Percentiles rank a stretch among this genome's conserved stretches.
phyloP scores from a whole-genome alignment of 2,888 invertebrate species.

The Latheticus oryzae region DNA sequence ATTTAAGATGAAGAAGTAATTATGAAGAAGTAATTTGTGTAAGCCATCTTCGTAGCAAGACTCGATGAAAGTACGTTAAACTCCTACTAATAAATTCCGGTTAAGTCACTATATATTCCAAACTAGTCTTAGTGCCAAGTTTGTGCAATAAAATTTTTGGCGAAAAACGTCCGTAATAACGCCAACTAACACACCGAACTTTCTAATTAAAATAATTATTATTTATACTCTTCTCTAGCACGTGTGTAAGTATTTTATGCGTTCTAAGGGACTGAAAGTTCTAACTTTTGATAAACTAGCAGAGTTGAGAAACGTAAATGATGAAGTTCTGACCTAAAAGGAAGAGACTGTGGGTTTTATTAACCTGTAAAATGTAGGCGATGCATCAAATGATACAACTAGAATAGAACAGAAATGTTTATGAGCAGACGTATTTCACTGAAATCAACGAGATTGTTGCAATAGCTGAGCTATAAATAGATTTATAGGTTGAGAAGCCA shows the following conservation, averaged over 20 bases:
- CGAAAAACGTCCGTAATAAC: conserved; percentile 19
- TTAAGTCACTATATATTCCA: conserved; percentile 21
- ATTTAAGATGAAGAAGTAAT: conserved; percentile 17
- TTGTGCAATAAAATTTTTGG: conserved; percentile 32
- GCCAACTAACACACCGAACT: conserved; percentile 32
- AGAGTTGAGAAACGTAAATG: conserved; percentile 43
- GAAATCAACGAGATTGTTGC: conserved; percentile 36
- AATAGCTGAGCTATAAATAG: conserved; percentile 28
- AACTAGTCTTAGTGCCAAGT: conserved; percentile 26
- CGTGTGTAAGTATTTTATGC: conserved; percentile 41
- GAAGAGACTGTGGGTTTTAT: conserved; percentile 41
- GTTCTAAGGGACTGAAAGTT: conserved; percentile 42
- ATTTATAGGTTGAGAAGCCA: conserved; percentile 21
- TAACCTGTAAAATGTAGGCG: conserved; percentile 43
- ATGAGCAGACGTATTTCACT: conserved; percentile 29
- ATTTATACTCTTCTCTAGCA: conserved; percentile 39
- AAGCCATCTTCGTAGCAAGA: conserved; percentile 7
- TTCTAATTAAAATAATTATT: conserved; percentile 45
- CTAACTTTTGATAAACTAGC: conserved; percentile 45
- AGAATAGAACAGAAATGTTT: conserved; percentile 36
- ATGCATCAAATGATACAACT: conserved; percentile 39
- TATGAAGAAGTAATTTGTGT: conserved; percentile 18
- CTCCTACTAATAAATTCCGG: conserved; percentile 31
- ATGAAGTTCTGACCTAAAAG: conserved; percentile 45
- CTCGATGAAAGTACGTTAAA: conserved; percentile 21